Conservation (phyloP, 92 coral and sea anemone genomes). For the Isaurus tuberculatus region DNA sequence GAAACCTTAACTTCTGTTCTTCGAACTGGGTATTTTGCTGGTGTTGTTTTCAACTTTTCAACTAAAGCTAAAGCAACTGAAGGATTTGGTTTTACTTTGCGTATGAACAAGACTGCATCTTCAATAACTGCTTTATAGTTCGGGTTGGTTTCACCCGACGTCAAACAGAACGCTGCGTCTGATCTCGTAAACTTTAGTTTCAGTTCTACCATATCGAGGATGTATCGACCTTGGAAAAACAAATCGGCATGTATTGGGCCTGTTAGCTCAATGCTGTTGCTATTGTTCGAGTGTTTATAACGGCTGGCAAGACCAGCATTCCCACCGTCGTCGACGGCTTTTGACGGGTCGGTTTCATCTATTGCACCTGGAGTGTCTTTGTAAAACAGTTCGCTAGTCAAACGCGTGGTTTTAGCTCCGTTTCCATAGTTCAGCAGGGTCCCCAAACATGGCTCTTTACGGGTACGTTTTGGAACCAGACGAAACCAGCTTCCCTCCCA, state of each 20-base stretch:
- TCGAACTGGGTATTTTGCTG: conserved; percentile 21
- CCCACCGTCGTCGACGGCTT: neutral
- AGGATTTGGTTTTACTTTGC: conserved; percentile 47
- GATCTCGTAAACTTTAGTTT: conserved; percentile 69
- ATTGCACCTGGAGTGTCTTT: conserved; percentile 30
- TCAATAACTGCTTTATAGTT: conserved; percentile 61
- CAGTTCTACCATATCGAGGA: conserved; percentile 53
- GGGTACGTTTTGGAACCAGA: conserved; percentile 22
- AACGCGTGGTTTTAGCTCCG: neutral
- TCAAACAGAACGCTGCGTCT: no score
- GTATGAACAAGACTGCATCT: conserved; percentile 63
- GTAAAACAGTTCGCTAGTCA: conserved; percentile 13
- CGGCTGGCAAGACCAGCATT: conserved; percentile 53
- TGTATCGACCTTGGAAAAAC: conserved; percentile 52
- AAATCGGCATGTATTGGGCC: conserved; percentile 56
- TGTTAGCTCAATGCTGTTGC: conserved; percentile 52
- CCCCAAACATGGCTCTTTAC: conserved; percentile 36
- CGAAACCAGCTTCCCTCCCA: conserved; percentile 10
- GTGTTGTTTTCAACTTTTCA: conserved; percentile 13
- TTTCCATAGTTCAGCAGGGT: conserved; percentile 13
- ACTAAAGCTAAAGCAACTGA: conserved; percentile 14
- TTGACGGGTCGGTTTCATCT: conserved; percentile 14
- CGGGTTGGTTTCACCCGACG: conserved; percentile 37
- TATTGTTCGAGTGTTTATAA: conserved; percentile 42
- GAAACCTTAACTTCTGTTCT: conserved; percentile 15